phyloP scores from a whole-genome alignment of 2,797 vertebrate species.

The Takifugu rubripes region DNA sequence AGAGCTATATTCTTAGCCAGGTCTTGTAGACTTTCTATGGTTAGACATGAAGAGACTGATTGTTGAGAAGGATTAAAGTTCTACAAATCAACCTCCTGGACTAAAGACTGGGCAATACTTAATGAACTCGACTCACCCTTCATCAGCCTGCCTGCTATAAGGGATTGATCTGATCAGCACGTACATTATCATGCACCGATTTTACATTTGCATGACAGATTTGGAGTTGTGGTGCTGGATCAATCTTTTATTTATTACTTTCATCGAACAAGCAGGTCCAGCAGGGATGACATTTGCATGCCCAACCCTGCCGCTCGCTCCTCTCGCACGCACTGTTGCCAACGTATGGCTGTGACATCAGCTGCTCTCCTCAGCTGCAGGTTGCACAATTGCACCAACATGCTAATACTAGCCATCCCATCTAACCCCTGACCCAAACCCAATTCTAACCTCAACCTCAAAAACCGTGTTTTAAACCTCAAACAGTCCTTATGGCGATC shows the following conservation, averaged over 20 bases:
- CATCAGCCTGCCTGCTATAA: background rate
- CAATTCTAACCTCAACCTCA: no score
- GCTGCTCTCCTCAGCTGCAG: background rate
- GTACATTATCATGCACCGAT: background rate
- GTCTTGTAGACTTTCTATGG: no score
- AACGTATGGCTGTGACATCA: background rate
- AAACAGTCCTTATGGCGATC: no score
- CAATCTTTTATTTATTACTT: background rate
- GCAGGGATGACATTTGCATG: background rate
- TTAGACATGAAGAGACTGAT: background rate
- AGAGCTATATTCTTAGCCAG: no score
- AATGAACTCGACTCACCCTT: conserved; percentile 1
- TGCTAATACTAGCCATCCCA: no score
- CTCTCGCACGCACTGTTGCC: background rate
- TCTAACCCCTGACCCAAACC: no score
- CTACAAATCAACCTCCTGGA: no score
- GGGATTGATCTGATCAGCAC: background rate
- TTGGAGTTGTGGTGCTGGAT: background rate
- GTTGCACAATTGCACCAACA: no score
- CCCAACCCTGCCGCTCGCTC: background rate
- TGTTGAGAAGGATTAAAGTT: background rate
- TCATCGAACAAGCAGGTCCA: background rate
- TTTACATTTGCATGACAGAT: background rate
- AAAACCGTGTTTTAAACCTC: no score
- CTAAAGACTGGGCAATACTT: background rate